Evolutionary conservation across 2,113 vertebrate genomes (phyloP).

Genomic region (Mobula birostris): DNA sequence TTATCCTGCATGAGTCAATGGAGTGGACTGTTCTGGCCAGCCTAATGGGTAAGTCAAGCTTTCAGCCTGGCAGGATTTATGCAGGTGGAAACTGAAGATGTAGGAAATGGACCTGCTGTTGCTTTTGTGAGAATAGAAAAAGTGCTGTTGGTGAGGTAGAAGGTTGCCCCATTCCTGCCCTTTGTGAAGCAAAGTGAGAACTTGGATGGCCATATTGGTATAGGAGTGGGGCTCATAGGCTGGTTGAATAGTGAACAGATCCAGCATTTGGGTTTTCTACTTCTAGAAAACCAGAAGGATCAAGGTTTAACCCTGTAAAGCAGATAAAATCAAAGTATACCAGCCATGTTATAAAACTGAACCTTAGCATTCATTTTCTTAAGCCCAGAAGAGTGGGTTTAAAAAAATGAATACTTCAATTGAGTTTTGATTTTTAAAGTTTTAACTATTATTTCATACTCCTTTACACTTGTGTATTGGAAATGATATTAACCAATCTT

Average conservation of each 20-base stretch:
- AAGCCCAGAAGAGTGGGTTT: background rate
- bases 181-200: too few species aligned
- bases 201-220: too few species aligned
- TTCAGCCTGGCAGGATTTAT: too few species aligned
- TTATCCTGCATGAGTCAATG: background rate
- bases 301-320: background rate
- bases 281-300: background rate
- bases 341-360: background rate
- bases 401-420: too few species aligned
- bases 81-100: background rate
- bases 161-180: too few species aligned
- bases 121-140: background rate
- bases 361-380: background rate
- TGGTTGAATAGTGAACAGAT: background rate
- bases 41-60: background rate
- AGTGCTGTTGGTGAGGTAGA: too few species aligned
- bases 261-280: background rate
- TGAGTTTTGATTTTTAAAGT: background rate
- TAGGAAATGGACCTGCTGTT: background rate
- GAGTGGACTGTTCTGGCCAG: too few species aligned
- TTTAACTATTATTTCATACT: background rate
- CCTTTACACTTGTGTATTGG: too few species aligned
- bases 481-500: too few species aligned
- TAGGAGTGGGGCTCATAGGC: too few species aligned
- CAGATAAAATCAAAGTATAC: background rate